Evolutionary conservation across 2,888 invertebrate species (phyloP).

Genomic region (Yponomeuta sedellus): DNA sequence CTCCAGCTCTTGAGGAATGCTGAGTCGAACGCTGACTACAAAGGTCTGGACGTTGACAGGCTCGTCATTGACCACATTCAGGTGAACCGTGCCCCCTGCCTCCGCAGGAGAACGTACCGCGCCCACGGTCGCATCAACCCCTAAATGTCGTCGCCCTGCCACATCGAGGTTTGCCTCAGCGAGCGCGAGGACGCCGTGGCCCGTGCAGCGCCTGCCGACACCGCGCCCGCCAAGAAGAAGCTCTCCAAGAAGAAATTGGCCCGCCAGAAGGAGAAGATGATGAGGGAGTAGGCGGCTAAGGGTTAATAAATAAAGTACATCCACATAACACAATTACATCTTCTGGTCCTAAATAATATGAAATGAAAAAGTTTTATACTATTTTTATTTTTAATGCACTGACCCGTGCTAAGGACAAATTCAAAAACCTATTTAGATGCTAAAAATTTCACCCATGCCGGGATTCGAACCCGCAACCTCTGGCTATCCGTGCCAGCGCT

Average conservation of each 20-base stretch:
- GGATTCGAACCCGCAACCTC: too few relatives aligned
- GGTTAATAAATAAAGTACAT: slow-evolving; percentile 66
- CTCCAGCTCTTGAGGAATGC: slow-evolving; percentile 97
- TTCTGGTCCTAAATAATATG: too few relatives aligned
- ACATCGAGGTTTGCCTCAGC: slow-evolving; percentile 93
- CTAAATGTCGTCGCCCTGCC: slow-evolving; percentile 99
- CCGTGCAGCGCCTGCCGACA: slow-evolving; percentile 88
- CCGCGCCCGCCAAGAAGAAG: slow-evolving; percentile 95
- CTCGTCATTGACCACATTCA: slow-evolving; percentile 98
- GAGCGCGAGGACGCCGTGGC: slow-evolving; percentile 95
- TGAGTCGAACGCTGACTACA: slow-evolving; percentile 98
- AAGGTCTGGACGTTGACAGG: slow-evolving; percentile 97
- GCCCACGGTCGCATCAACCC: slow-evolving; percentile 99
- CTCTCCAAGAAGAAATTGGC: slow-evolving; percentile 98
- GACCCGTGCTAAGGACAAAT: too few relatives aligned
- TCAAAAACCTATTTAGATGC: too few relatives aligned
- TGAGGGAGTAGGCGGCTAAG: slow-evolving; percentile 79
- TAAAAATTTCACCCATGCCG: too few relatives aligned
- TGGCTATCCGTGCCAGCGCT: too few relatives aligned
- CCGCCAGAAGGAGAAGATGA: slow-evolving; percentile 94
- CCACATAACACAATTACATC: too few relatives aligned
- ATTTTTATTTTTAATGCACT: too few relatives aligned
- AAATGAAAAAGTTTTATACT: too few relatives aligned
- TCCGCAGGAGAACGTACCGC: slow-evolving; percentile 97
- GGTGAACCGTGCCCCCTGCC: slow-evolving; percentile 97